Evolutionary conservation across 92 coral and sea anemone genomes (phyloP), one percentile per base, ranked within the genome.

Genomic region (Bergia puertoricense): DNA sequence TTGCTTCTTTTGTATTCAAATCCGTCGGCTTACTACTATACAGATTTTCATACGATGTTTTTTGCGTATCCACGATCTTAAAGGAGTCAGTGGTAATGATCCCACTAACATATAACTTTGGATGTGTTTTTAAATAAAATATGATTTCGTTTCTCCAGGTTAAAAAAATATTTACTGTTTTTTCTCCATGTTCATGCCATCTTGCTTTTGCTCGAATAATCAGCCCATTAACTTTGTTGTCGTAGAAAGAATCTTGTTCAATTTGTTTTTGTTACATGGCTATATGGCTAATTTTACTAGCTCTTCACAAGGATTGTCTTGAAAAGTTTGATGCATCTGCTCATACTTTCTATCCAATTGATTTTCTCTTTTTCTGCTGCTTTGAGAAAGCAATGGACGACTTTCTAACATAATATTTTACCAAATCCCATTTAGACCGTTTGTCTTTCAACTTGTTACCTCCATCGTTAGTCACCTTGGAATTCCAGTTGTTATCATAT

Each of bases 381-480:
- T 85, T 85, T 44, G 71, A 72, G 39, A 72, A 73, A 20, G 67
- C 18, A 45, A 67, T 69, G 42, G 65, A 85, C 75, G n/a, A 38
- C 22, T 73, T 39, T 66, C 86, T 82, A 37, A 82, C 66, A 65
- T 66, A 59, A 18, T 66, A 73, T 45, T 85, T 85, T 15, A 85
- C n/a, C 81, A 62, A 85, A 67, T 85, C 88, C 88, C 88, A 85
- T 20, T 71, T 65, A 38, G 67, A 73, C 18, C 88, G 6, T 6
- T 76, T 44, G 67, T 85, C 79, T 14, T 41, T 69, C 2, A 85
- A 59, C 40, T 18, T 68, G 45, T 72, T 72, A 11, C 2, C 68
- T 48, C 45, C 81, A 7, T 85, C 80, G 72, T n/a, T n/a, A 72
- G 67, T 79, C 88, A 85, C 14, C 39, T 85, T 8, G 88, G 68